Evolutionary conservation across 2,888 invertebrate species (phyloP), one percentile per base, ranked within the genome.

Genomic region (Neoascia interrupta): DNA sequence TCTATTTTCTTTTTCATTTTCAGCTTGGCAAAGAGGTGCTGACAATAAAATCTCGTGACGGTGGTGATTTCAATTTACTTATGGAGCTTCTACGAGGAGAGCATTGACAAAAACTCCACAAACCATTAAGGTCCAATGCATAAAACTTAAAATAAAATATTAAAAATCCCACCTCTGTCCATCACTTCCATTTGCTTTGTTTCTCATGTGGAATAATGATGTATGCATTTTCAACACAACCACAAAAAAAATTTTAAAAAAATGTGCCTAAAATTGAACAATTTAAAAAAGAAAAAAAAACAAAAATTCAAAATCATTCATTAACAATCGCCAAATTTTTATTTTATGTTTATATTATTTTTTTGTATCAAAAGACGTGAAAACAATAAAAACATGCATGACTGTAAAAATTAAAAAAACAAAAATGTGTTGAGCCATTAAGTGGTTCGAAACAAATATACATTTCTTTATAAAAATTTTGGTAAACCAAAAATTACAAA

Each of bases 31-130:
- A 98, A 89, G 98, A 97, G 88, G 95, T 97, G 93, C 90, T 97
- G 83, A 93, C 93, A 10, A 93, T 93, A 84, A 95, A 95, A 89
- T 93, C 94, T 83, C 95, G 96, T 88, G 96, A 97, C 83, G 96
- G 96, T 74, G 96, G 96, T 85, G 95, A 95, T 79, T 98, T 97
- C 91, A 97, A 98, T 89, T 92, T 98, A 84, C 92, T 98, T 82
- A 97, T 98, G 95, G 98, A 98, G 90, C 92, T 98, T 72, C 91
- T 98, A 81, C 92, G 97, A 85, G 97, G 97, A 85, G 97, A 97
- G 90, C 97, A 97, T 90, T 96, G 88, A 88, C 87, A 86, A 86
- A 84, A 84, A 85, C 83, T 83, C 54, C 70, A 70, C n/a, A 28
- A 43, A 68, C 66, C 73, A 28, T 34, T 56, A 41, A 73, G 79